Evolutionary conservation across 2,113 vertebrate species (phyloP), one percentile per base, ranked within the genome.

Genomic region (Daphoenositta chrysoptera): DNA sequence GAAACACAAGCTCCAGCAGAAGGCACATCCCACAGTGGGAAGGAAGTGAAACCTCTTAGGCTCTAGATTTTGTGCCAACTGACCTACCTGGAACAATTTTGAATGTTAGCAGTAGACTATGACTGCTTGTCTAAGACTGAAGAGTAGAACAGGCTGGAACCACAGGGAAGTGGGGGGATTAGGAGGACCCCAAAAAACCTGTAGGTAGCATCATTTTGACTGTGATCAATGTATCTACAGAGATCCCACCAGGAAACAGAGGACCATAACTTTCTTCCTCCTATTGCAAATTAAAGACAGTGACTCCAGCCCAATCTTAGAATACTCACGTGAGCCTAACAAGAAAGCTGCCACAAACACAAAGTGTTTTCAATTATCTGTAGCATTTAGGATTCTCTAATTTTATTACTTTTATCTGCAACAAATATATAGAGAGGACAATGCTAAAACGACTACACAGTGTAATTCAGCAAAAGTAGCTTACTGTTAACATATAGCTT

Each of bases 401-500:
- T 83, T 42, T 78, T 35, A 44, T 35, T 69, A 23, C 15, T 63
- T 82, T 75, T 13, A 56, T 53, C 31, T 89, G 33, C 35, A 80
- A 57, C 22, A 57, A 15, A 26, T 56, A 26, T 23, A 23, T 4
- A 70, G 17, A 64, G 10, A 37, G 3, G 9, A 40, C 26, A 72
- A 33, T 39, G 31, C 15, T 47, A 71, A 83, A 93, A 45, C 7
- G 35, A 45, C 15, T 30, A 39, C 50, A 47, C 4, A 80, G 39
- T 45, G 21, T 23, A 88, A 70, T 76, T 93, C 54, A 50, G 17
- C 18, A 50, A 82, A 83, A 87, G 48, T 70, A 72, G 20, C 28
- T 91, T 93, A 89, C 56, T 94, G 87, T 68, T 90, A 63, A 69
- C 26, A 60, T 89, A 77, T 53, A 90, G 30, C 33, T 95, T 92